phyloP scores from a whole-genome alignment of 1,140 invertebrate genomes.

The Drosophila repletoides region DNA sequence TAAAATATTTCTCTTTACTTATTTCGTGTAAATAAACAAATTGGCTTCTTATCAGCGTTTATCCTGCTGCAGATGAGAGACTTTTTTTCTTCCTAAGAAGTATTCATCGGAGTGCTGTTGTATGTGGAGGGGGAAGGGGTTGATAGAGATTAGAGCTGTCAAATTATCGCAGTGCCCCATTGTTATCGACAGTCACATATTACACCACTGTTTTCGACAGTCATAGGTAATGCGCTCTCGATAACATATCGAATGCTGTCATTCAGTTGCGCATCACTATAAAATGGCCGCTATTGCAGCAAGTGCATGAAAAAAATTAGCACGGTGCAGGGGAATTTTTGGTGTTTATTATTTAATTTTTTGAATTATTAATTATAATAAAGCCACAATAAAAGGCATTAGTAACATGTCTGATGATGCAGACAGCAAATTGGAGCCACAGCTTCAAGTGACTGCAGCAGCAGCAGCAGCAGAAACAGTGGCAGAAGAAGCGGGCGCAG shows the following conservation, averaged over 20 bases:
- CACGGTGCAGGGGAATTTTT: constrained; percentile 35
- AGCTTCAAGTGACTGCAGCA: not conserved
- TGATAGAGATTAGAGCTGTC: constrained; percentile 37
- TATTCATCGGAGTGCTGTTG: constrained; percentile 63
- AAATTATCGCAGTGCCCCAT: constrained; percentile 5
- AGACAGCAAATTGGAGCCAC: constrained; percentile 7
- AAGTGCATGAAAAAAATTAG: constrained; percentile 40
- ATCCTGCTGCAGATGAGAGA: constrained; percentile 69
- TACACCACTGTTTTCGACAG: not conserved
- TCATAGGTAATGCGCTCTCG: not conserved
- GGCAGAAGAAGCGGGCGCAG: constrained; percentile 37
- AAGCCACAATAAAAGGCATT: not conserved
- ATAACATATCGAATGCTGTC: not conserved
- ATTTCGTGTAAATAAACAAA: constrained; percentile 50
- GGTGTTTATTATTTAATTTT: too few relatives aligned
- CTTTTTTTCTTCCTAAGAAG: constrained; percentile 75
- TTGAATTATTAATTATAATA: constrained; percentile 6
- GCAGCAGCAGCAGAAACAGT: constrained; percentile 3
- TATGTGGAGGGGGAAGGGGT: too few relatives aligned
- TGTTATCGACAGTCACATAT: constrained; percentile 6
- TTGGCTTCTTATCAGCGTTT: constrained; percentile 58
- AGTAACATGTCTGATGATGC: constrained; percentile 42
- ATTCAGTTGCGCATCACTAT: constrained; percentile 27
- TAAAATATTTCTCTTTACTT: too few relatives aligned
- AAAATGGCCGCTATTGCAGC: constrained; percentile 50